Percentiles rank a stretch among this genome's conserved stretches.
Evolutionary conservation across 1,140 invertebrate genomes (phyloP).

Genomic region (Drosophila micromelanica): DNA sequence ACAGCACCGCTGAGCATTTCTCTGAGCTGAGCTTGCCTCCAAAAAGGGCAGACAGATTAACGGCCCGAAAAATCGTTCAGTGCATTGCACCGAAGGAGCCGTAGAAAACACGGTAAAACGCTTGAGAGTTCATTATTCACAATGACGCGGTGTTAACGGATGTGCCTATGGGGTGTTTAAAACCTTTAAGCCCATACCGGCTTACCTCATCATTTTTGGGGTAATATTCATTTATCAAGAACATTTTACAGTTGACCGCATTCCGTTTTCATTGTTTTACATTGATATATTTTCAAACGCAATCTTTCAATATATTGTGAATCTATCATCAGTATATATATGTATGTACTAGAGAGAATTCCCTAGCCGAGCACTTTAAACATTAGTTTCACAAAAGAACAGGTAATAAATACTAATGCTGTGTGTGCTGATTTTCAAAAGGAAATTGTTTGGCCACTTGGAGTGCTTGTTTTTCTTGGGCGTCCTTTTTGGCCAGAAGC

Average conservation of each 20-base stretch:
- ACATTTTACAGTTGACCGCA: constrained; percentile 31
- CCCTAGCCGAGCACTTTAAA: not conserved
- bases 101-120: constrained; percentile 21
- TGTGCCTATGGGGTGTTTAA: constrained; percentile 26
- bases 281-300: too few species aligned
- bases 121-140: constrained; percentile 53
- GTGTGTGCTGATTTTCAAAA: constrained; percentile 51
- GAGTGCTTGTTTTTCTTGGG: constrained; percentile 20
- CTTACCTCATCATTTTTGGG: constrained; percentile 4
- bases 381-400: constrained; percentile 14
- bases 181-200: constrained; percentile 29
- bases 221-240: constrained; percentile 56
- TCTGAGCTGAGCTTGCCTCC: constrained; percentile 1
- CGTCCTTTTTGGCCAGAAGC: constrained; percentile 23
- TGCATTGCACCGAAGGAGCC: constrained; percentile 11
- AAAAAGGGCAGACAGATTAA: constrained; percentile 47
- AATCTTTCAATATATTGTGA: too few species aligned
- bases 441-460: constrained; percentile 43
- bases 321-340: too few species aligned
- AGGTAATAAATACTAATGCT: constrained; percentile 66
- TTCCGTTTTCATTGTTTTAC: constrained; percentile 11
- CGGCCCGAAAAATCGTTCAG: constrained; percentile 16
- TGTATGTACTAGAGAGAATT: not conserved
- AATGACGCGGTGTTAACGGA: constrained; percentile 19
- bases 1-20: constrained; percentile 36